A percentile compares a stretch with the other conserved stretches of the same genome.
Evolutionary conservation across 2,888 invertebrate species (phyloP).

Genomic region (Torymus aiolomorphi): DNA sequence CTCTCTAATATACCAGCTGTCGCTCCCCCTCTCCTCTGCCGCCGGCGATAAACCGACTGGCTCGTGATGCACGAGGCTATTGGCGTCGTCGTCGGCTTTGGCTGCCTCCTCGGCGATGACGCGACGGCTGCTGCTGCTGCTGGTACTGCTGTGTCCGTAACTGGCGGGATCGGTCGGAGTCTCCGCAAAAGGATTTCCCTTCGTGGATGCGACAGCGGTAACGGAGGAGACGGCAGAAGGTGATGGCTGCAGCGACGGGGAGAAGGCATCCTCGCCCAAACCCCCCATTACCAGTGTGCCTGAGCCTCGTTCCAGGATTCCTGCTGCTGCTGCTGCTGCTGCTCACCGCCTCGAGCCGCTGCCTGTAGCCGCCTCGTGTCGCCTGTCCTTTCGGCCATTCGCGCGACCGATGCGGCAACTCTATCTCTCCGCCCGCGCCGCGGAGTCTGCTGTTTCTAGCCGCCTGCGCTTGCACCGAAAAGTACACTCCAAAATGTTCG

Average conservation of each 20-base stretch:
- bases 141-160: constrained; percentile 36
- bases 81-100: background rate
- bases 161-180: constrained; percentile 14
- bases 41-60: constrained; percentile 24
- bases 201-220: constrained; percentile 47
- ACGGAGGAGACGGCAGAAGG: constrained; percentile 64
- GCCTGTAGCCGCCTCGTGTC: background rate
- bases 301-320: constrained; percentile 11
- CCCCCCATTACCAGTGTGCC: constrained; percentile 73
- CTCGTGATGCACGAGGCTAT: background rate
- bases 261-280: constrained; percentile 75
- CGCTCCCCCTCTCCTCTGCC: constrained; percentile 32
- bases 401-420: constrained; percentile 36
- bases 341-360: background rate
- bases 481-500: no score
- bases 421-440: background rate
- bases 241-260: constrained; percentile 71
- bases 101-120: no score
- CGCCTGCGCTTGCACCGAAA: no score
- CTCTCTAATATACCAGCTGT: constrained; percentile 44
- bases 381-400: constrained; percentile 49
- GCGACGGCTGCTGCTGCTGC: constrained; percentile 24
- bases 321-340: background rate
- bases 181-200: constrained; percentile 40
- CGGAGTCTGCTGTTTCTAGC: no score